Evolutionary conservation across 2,113 vertebrate species (phyloP), one percentile per base, ranked within the genome.

Genomic region (Poeciliopsis turrubarensis): DNA sequence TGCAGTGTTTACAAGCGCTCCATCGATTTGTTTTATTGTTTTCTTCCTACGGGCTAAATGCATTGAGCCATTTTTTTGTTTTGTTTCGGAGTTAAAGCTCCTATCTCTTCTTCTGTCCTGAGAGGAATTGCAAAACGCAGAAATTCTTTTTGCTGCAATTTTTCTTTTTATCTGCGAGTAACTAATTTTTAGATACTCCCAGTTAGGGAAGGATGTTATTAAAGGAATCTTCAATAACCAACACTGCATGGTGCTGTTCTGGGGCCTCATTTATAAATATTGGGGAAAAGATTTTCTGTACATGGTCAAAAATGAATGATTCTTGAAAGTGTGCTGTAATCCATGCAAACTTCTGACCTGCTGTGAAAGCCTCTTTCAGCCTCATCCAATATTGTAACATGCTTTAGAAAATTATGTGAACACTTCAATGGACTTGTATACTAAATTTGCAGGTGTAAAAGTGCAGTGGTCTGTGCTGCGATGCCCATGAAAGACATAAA

Each of bases 11-110:
- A 89, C 82, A 89, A 87, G 89, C 78, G 86, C 69, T 41, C 69
- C 74, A 91, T 88, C 73, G 87, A 91, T 89, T 86, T 80, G 82
- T 75, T 86, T 86, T 72, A 80, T 88, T 89, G 78, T 89, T 86
- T 76, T 80, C 86, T 87, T 90, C 82, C 85, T 78, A 77, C 70
- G 8, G 88, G 78, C 77, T 82, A 79, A 87, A 85, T 63, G 70
- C 75, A 77, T 78, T 73, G 76, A 84, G 67, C 69, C 75, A 66
- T 78, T 84, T 68, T 78, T 63, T 31, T 31, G 3, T 31, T 30
- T 31, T 61, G 7, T 44, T 72, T 34, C 57, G 47, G 39, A 74
- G 66, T 73, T 8, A 68, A 82, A 65, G 34, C 68, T 73, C 79
- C 87, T 62, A 60, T 83, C 64, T 89, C 77, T 65, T 62, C 37